phyloP scores from a whole-genome alignment of 2,113 vertebrate genomes.

The Polypterus senegalus region DNA sequence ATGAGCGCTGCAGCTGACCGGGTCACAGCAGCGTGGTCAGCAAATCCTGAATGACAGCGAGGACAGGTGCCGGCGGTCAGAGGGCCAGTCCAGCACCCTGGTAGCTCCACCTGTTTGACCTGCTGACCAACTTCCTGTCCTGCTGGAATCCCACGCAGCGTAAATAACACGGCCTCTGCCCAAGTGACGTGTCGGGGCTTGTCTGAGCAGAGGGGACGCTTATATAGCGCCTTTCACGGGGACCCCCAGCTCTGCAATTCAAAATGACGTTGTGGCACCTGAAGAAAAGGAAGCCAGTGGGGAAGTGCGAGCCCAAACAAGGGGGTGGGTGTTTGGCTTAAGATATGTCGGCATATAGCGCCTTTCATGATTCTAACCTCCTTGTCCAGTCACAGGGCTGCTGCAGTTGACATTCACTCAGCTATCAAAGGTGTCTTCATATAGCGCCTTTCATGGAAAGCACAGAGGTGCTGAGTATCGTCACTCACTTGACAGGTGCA shows the following conservation, averaged over 20 bases:
- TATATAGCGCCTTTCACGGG: constrained; percentile 21
- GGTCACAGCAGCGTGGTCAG: constrained; percentile 9
- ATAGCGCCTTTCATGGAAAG: too few species aligned
- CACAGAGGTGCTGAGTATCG: too few species aligned
- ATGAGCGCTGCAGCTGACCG: constrained; percentile 13
- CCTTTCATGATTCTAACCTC: too few species aligned
- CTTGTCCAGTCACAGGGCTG: too few species aligned
- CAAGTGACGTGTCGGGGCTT: constrained; percentile 38
- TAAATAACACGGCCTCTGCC: constrained; percentile 28
- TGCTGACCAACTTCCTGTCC: constrained; percentile 62
- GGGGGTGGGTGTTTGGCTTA: too few species aligned
- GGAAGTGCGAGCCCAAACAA: too few species aligned
- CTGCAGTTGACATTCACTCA: too few species aligned
- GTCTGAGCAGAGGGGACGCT: constrained; percentile 10
- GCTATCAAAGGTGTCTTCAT: too few species aligned
- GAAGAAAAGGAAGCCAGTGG: too few species aligned
- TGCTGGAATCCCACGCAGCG: constrained; percentile 23
- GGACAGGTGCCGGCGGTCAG: constrained; percentile 52
- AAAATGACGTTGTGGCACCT: constrained; percentile 21
- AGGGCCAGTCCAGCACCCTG: constrained; percentile 27
- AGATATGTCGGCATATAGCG: too few species aligned
- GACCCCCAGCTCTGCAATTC: neutral
- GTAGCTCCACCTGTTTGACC: constrained; percentile 58
- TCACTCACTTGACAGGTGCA: too few species aligned
- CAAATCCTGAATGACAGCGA: constrained; percentile 41